Evolutionary conservation across 2,113 vertebrate species (phyloP), one percentile per base, ranked within the genome.

Genomic region (Dissostichus mawsoni): DNA sequence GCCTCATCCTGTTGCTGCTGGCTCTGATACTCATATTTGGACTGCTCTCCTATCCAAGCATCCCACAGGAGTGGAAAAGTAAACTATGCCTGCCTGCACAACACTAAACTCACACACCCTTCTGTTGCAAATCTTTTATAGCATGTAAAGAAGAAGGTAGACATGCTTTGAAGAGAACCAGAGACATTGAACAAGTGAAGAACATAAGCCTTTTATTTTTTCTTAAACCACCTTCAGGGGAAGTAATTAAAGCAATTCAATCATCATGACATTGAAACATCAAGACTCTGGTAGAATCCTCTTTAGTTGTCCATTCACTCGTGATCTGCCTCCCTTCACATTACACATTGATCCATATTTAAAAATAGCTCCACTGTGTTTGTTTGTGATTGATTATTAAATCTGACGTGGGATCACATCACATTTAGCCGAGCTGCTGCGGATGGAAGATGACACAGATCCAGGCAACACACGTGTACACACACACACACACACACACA

Each of bases 11-110:
- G 70, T 95, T 97, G 89, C 83, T 97, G 70, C 86, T 96, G 76
- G 94, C 93, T 0, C 84, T 96, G 83, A 74, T 98, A 90, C 76
- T 94, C 12, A 88, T 98, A 50, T 95, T 96, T 56, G 97, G 95
- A 23, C 90, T 97, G 63, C 80, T 96, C 59, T 95, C 94, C 0
- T 98, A 94, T 82, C 83, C 95, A 57, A 95, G 92, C 73, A 7
- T 96, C 77, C 82, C 93, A 0, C 92, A 95, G 25, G 94, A 90
- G 0, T 97, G 97, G 96, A 93, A 88, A 96, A 96, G 98, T 99
- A 94, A 16, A 92, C 20, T 6, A 36, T 56, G 20, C 55, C 2
- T 52, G 12, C 41, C 12, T 41, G 3, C 8, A n/a, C 67, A n/a
- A 13, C 29, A 2, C 44, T 18, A 7, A 11, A 52, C 48, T n/a